These are phyloP conservation scores for Leucoraja ocellata DNA, from an alignment of 2,797 vertebrate genomes.

Conservation along the genomic window DNA sequence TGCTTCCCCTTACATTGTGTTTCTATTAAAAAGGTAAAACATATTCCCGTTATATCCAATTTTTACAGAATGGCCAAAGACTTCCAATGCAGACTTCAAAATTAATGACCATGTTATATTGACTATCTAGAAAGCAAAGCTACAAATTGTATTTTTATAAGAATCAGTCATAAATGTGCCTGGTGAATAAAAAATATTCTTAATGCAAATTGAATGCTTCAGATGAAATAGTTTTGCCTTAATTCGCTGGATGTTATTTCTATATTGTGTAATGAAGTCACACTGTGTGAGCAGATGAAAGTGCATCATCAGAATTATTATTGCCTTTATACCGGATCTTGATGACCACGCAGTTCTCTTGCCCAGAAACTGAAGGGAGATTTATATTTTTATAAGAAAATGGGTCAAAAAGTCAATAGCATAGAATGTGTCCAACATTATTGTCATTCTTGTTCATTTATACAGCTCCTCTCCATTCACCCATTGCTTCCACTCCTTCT, in stretches of 20 bases:
- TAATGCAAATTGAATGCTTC: constrained; percentile 37
- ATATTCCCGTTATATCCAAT: no score
- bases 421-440: not conserved
- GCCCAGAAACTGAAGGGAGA: not conserved
- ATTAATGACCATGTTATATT: not conserved
- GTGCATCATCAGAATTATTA: constrained; percentile 20
- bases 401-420: not conserved
- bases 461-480: no score
- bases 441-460: not conserved
- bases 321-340: not conserved
- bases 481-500: not conserved
- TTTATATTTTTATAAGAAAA: not conserved
- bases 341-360: constrained; percentile 10
- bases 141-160: not conserved
- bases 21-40: not conserved
- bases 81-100: no score
- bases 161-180: not conserved
- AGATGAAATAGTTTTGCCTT: constrained; percentile 24
- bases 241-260: constrained; percentile 29
- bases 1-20: no score
- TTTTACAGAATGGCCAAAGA: not conserved
- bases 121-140: not conserved
- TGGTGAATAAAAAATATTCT: constrained; percentile 23
- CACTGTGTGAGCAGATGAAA: constrained; percentile 27
- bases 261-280: constrained; percentile 21